Conservation (phyloP, 92 coral and sea anemone species). For the Chrysogorgia sp. region DNA sequence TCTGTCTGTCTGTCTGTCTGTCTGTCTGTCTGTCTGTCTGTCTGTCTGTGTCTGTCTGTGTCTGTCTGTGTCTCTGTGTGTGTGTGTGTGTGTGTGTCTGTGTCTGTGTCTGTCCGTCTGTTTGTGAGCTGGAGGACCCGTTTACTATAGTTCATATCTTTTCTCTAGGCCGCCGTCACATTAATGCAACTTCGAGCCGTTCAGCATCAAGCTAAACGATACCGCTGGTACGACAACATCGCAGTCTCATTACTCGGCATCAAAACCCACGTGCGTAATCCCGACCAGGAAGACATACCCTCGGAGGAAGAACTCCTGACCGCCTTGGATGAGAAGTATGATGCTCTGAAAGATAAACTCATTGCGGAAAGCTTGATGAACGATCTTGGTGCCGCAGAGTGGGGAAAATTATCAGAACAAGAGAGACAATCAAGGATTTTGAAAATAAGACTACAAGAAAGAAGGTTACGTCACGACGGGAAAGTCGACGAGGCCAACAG, state of each 20-base stretch:
- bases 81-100: neutral
- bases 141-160: neutral
- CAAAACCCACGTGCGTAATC: constrained; percentile 49
- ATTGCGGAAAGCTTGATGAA: constrained; percentile 88
- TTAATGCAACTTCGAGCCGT: constrained; percentile 89
- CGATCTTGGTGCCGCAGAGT: constrained; percentile 91
- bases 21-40: neutral
- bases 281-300: constrained; percentile 66
- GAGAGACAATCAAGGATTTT: constrained; percentile 84
- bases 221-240: constrained; percentile 98
- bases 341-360: constrained; percentile 90
- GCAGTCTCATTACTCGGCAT: constrained; percentile 87
- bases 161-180: constrained; percentile 66
- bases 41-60: neutral
- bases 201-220: constrained; percentile 79
- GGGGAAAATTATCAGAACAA: constrained; percentile 89
- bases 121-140: too few relatives aligned
- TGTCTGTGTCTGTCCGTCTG: neutral
- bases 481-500: constrained; percentile 94
- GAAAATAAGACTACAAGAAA: constrained; percentile 89
- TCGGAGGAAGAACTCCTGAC: constrained; percentile 91
- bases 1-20: neutral
- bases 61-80: neutral
- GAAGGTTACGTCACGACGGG: constrained; percentile 84
- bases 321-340: constrained; percentile 95